Evolutionary conservation across 2,113 vertebrate genomes (phyloP), one percentile per base, ranked within the genome.

Genomic region (Amblyopsis rosae): DNA sequence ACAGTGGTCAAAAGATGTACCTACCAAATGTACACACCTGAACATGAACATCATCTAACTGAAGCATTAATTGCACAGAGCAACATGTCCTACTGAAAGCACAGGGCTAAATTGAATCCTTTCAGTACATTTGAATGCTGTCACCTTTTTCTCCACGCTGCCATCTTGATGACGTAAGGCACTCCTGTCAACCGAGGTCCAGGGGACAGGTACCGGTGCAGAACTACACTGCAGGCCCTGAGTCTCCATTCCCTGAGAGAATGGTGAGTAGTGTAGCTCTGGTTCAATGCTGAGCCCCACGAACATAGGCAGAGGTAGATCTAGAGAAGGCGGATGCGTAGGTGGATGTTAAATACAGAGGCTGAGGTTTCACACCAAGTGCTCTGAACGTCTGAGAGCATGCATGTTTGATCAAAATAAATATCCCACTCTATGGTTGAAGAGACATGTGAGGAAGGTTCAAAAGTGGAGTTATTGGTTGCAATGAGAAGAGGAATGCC

Each of bases 261-360:
- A 70, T 76, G 90, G 83, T n/a, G 91, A 73, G 26, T 94, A 93
- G 71, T 92, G 88, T 62, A 79, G 75, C 74, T 96, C 95, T 57
- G 82, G 75, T 56, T 96, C 95, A 62, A 76, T 94, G 87, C 94
- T 95, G 83, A 96, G 83, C 9, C 93, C 93, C 68, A 89, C 73
- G 86, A 98, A 97, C 62, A 91, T 92, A 54, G 96, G 95, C 62
- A 96, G 93, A 77, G 96, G 95, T 86, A 98, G 86, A 85, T 95
- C 96, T 98, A 83, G 0, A 69, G 12, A 13, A 15, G 64, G 45
- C 26, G 26, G 26, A 26, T 26, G 26, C 26, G 55, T 12, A 9
- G 17, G 19, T 9, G 55, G 3, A 19, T 12, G 4, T 55, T 57
- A n/a, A 32, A 19, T 12, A 19, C 10, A 57, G 55, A 19, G 4